Evolutionary conservation across 2,888 invertebrate genomes (phyloP), one percentile per base, ranked within the genome.

Genomic region (Spodoptera exigua): DNA sequence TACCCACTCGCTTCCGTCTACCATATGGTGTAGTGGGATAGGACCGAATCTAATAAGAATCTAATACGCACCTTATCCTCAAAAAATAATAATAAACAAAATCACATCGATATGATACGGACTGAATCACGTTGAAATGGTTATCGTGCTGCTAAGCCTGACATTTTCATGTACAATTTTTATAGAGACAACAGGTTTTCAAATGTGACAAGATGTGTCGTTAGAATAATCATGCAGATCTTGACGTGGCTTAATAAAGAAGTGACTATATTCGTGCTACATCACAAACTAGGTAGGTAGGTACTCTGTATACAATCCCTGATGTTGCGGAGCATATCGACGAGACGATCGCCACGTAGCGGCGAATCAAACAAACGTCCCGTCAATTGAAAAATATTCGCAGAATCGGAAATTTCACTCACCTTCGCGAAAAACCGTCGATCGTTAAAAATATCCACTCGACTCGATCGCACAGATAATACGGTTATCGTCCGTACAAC

Each of bases 401-500:
- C 79, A 79, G 81, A 84, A 85, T 83, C 62, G 61, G 72, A 78
- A 84, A 83, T 85, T 84, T 83, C 69, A 91, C 93, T 91, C 84
- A 93, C 93, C 93, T 92, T 90, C 76, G 83, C 76, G 82, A 86
- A 89, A 83, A 87, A 83, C 83, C 80, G 89, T 86, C 83, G 85
- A 84, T 89, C 83, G 87, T 89, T 89, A 89, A 86, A 90, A 89
- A 92, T 93, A 93, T 94, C 92, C 93, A 92, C 90, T 84, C 84
- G 87, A 86, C 84, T 91, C 86, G 87, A 89, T 89, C 85, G 88
- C 93, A 92, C 93, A 92, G 92, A 92, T 92, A 90, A 92, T 90
- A 93, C 93, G 92, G 93, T 91, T 90, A 92, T 93, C 89, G 93
- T 89, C 89, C 90, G 91, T 91, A 92, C 89, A 91, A 87, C 94